Conservation (phyloP, 2,797 vertebrate genomes). For the Acanthis flammea region DNA sequence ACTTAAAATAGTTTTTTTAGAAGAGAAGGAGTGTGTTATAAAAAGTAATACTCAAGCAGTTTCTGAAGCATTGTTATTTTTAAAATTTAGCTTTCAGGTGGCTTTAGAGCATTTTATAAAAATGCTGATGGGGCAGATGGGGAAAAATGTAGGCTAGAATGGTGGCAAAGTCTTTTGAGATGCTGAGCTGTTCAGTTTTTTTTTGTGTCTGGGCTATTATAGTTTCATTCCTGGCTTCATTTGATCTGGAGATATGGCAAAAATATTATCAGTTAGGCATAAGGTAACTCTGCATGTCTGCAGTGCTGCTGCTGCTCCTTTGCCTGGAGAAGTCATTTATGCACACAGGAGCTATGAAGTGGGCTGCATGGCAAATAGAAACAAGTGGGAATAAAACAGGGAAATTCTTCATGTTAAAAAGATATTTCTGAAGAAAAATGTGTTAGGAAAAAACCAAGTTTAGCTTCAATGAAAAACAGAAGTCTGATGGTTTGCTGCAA, state of each 20-base stretch:
- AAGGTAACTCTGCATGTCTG: not conserved
- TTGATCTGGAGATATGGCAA: not conserved
- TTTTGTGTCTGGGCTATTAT: not conserved
- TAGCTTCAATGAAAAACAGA: not conserved
- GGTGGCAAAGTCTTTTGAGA: not conserved
- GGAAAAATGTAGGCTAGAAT: not conserved
- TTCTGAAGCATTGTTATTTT: not conserved
- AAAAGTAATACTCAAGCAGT: not conserved
- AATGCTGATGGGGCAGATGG: not conserved
- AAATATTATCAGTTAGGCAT: not conserved
- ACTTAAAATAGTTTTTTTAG: not conserved
- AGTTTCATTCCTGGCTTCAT: not conserved
- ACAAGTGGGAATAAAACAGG: not conserved
- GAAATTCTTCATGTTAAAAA: not conserved
- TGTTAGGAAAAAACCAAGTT: not conserved
- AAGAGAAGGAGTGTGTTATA: not conserved
- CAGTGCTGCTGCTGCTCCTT: not conserved
- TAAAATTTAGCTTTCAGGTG: not conserved
- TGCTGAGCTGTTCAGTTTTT: not conserved
- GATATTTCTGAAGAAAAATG: constrained; percentile 10
- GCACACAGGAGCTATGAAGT: not conserved
- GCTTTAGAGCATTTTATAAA: not conserved
- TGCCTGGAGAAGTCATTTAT: constrained; percentile 55
- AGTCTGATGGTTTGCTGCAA: not conserved
- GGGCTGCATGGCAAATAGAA: not conserved